Conservation (phyloP, 2,113 vertebrate genomes). For the Austrofundulus limnaeus region DNA sequence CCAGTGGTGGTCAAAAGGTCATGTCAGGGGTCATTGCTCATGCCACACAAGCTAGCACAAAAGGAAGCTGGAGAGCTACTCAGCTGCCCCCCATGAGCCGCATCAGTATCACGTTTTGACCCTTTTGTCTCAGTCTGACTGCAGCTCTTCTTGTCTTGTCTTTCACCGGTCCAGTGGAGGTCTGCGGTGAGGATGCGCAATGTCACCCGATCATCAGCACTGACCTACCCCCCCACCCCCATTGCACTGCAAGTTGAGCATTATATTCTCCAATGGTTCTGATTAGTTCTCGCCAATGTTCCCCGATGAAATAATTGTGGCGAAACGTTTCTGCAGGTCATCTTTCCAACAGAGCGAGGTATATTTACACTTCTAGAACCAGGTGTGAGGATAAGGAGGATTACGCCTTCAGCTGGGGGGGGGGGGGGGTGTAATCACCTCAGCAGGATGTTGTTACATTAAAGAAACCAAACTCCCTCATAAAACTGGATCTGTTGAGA, state of each 20-base stretch:
- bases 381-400: constrained; percentile 28
- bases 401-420: constrained; percentile 24
- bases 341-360: neutral
- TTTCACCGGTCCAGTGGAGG: constrained; percentile 33
- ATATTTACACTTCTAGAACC: neutral
- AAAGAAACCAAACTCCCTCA: constrained; percentile 67
- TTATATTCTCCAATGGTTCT: too few relatives aligned
- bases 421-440: too few relatives aligned
- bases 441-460: constrained; percentile 58
- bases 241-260: constrained; percentile 38
- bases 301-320: too few relatives aligned
- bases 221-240: constrained; percentile 56
- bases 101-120: constrained; percentile 21
- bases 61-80: too few relatives aligned
- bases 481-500: constrained; percentile 35
- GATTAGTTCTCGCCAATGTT: too few relatives aligned
- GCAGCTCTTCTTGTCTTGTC: constrained; percentile 10
- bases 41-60: too few relatives aligned
- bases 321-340: neutral
- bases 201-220: constrained; percentile 61
- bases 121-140: constrained; percentile 14
- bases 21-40: too few relatives aligned
- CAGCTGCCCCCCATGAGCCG: neutral
- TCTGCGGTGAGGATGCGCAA: constrained; percentile 25
- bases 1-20: too few relatives aligned